Conservation (phyloP, 2,113 vertebrate genomes). For the Myodes glareolus region DNA sequence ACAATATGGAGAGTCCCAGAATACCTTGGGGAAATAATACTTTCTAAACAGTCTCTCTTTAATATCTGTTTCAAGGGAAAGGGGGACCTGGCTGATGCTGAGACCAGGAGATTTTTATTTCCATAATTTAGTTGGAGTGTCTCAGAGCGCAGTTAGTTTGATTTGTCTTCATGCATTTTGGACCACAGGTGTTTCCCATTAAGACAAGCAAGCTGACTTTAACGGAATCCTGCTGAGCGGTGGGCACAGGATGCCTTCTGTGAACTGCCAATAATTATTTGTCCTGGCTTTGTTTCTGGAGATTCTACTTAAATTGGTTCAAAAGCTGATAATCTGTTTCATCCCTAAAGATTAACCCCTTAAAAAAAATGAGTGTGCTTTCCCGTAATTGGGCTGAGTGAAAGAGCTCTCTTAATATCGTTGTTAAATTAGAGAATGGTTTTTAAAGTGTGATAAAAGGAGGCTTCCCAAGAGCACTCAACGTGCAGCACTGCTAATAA, state of each 20-base stretch:
- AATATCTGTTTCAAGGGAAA: conserved; percentile 79
- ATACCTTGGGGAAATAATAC: conserved; percentile 72
- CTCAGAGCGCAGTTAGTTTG: conserved; percentile 82
- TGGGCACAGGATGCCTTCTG: conserved; percentile 85
- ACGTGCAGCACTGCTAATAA: conserved; percentile 72
- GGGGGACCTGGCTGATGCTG: conserved; percentile 60
- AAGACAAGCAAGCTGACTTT: conserved; percentile 85
- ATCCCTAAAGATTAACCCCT: conserved; percentile 87
- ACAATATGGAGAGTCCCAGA: conserved; percentile 73
- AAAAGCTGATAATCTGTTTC: conserved; percentile 90
- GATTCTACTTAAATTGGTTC: conserved; percentile 86
- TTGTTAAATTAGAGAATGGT: conserved; percentile 83
- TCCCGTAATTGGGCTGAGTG: conserved; percentile 83
- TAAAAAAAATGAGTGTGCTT: conserved; percentile 73
- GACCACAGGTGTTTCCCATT: conserved; percentile 88
- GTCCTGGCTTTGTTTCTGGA: conserved; percentile 89
- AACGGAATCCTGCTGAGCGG: conserved; percentile 84
- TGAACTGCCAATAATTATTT: conserved; percentile 89
- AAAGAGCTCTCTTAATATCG: conserved; percentile 79
- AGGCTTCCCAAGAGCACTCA: conserved; percentile 76
- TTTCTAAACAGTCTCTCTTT: conserved; percentile 79
- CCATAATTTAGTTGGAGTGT: conserved; percentile 84
- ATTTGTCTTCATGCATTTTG: conserved; percentile 79
- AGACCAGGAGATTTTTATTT: conserved; percentile 79
- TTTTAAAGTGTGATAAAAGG: conserved; percentile 83